Base-by-base conservation (phyloP, 2,113 vertebrate species). In the Genyomyrus donnyi region DNA sequence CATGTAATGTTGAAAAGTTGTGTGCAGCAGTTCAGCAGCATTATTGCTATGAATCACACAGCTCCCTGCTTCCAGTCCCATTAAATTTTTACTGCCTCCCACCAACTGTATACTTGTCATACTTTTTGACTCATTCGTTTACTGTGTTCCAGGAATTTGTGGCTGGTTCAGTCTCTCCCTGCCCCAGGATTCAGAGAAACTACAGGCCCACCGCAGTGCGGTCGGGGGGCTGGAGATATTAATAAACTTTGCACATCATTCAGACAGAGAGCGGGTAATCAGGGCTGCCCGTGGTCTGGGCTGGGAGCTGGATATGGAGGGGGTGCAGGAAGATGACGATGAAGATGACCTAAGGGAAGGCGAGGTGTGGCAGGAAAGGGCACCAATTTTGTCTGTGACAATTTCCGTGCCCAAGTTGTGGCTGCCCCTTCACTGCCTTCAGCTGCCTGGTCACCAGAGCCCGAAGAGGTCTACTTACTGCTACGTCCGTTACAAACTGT, bases 401-500 rank as follows among this genome's bases (percentile, higher is more conserved):
- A 13, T 99, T 49, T 96, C 96, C 0, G 94, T 97, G 1, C 97
- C 98, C 0, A 94, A 95, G 91, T 93, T 94, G 0, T 99, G 98
- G 98, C 92, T 99, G 24, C 98, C 98, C 0, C 1, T 96, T 1
- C 97, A 94, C 91, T 97, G 96, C 0, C 56, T 98, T 90, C 93
- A 98, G 56, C 94, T 97, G 0, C 92, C 97, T 0, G 97, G 96
- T 10, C 96, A 97, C 91, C 91, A 21, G 0, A 94, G 93, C 3
- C 92, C 98, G 0, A 93, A 96, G 88, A 94, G 92, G 87, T 96
- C 93, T 87, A 97, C 95, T 1, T 95, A 96, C 42, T 99, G 97
- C 95, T 99, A 99, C 94, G 95, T 98, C 91, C 96, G 98, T 90
- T 99, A 98, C 88, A 98, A 96, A 74, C 93, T 99, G 0, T 98